phyloP scores from a whole-genome alignment of 2,888 invertebrate species.

The Allolobophora icterica region DNA sequence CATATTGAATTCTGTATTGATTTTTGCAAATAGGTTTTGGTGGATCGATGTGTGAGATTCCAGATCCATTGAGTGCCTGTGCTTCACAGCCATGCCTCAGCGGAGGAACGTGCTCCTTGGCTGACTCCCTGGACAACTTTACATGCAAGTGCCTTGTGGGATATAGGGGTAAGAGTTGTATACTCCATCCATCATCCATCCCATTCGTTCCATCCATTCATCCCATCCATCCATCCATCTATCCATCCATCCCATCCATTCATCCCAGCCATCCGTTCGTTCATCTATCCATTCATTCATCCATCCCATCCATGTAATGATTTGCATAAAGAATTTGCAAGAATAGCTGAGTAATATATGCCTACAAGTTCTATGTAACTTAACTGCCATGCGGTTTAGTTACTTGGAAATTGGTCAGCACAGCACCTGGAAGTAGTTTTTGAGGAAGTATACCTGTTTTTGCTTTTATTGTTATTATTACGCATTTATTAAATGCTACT shows the following conservation, averaged over 20 bases:
- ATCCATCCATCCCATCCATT: neutral
- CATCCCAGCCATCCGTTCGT: neutral
- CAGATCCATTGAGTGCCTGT: slow-evolving; percentile 82
- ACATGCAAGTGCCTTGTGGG: slow-evolving; percentile 87
- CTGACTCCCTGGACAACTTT: slow-evolving; percentile 77
- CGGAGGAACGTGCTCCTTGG: slow-evolving; percentile 85
- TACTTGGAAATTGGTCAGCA: no score
- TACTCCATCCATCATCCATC: neutral
- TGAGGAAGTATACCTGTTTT: no score
- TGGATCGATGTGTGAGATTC: slow-evolving; percentile 90
- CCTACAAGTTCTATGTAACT: no score
- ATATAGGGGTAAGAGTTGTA: slow-evolving; percentile 68
- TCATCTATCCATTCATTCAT: neutral
- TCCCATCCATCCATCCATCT: neutral
- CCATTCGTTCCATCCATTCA: neutral
- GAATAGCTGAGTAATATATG: no score
- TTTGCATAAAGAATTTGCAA: no score
- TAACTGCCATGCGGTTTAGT: no score
- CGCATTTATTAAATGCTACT: no score
- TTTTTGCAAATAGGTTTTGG: slow-evolving; percentile 70
- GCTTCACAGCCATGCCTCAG: slow-evolving; percentile 86
- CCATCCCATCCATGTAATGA: no score
- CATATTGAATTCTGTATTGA: neutral
- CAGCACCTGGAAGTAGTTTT: no score
- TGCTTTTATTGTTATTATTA: no score